Evolutionary conservation across 2,797 vertebrate genomes (phyloP).

Genomic region (Myiotriccus ornatus): DNA sequence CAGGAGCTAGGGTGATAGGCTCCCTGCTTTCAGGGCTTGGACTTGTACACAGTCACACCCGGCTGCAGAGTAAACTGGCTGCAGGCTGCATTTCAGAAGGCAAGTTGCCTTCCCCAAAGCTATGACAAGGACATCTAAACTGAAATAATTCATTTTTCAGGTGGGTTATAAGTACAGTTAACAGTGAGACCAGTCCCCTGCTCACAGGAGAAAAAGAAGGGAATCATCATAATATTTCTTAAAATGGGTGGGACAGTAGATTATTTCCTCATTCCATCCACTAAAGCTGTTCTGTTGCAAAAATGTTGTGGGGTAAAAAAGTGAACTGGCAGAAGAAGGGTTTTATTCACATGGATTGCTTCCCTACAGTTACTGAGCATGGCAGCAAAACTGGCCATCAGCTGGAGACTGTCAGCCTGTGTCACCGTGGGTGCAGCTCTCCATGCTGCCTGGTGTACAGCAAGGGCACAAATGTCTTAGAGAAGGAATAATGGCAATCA

Average conservation of each 20-base stretch:
- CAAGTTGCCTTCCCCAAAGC: background rate
- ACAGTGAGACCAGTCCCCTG: background rate
- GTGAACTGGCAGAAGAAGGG: background rate
- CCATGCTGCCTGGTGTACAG: fast-evolving
- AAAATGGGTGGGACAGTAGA: background rate
- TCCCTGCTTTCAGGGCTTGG: background rate
- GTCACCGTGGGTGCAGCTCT: background rate
- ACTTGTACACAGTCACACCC: background rate
- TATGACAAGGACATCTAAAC: background rate
- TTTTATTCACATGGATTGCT: fast-evolving
- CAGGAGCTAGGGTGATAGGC: background rate
- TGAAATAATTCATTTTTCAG: background rate
- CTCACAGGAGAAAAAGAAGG: background rate
- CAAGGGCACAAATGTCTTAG: background rate
- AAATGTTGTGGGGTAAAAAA: background rate
- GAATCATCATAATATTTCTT: background rate
- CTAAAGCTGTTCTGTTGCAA: background rate
- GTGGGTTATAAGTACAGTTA: background rate
- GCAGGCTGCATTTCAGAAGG: background rate
- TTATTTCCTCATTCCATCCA: background rate
- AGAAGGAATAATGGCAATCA: background rate
- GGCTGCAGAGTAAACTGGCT: background rate
- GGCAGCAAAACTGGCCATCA: background rate
- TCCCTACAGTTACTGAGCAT: background rate
- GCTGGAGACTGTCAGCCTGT: background rate